A percentile compares a stretch with the other conserved stretches of the same genome.
phyloP scores from a whole-genome alignment of 2,113 vertebrate species.

The Pandion haliaetus region DNA sequence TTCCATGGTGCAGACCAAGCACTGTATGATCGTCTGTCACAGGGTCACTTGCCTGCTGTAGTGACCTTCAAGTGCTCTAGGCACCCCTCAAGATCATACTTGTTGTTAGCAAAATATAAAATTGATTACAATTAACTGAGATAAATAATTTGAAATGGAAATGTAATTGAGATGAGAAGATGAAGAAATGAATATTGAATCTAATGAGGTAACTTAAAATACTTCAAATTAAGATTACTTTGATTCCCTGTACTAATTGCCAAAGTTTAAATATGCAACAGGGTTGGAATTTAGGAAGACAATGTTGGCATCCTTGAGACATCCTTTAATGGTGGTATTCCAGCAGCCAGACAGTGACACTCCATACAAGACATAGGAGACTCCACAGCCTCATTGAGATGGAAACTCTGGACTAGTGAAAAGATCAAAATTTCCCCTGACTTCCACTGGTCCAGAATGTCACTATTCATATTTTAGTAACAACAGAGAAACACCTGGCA shows the following conservation, averaged over 20 bases:
- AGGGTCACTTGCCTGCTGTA: not conserved
- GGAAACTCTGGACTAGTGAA: not conserved
- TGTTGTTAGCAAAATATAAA: constrained; percentile 56
- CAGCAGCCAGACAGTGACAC: not conserved
- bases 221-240: constrained; percentile 35
- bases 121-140: constrained; percentile 40
- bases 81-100: not conserved
- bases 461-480: not conserved
- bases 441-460: not conserved
- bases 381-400: not conserved
- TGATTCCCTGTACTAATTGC: constrained; percentile 7
- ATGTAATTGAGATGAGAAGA: constrained; percentile 57
- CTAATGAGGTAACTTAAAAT: constrained; percentile 58
- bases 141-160: constrained; percentile 68
- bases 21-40: not conserved
- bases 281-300: not conserved
- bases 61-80: constrained; percentile 43
- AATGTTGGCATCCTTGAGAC: not conserved
- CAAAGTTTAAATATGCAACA: constrained; percentile 6
- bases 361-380: not conserved
- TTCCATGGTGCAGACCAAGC: not conserved
- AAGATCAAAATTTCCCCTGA: not conserved
- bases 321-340: not conserved
- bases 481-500: not conserved
- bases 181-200: constrained; percentile 51